Evolutionary conservation across 1,140 invertebrate species (phyloP).

Genomic region (Drosophila orosa): DNA sequence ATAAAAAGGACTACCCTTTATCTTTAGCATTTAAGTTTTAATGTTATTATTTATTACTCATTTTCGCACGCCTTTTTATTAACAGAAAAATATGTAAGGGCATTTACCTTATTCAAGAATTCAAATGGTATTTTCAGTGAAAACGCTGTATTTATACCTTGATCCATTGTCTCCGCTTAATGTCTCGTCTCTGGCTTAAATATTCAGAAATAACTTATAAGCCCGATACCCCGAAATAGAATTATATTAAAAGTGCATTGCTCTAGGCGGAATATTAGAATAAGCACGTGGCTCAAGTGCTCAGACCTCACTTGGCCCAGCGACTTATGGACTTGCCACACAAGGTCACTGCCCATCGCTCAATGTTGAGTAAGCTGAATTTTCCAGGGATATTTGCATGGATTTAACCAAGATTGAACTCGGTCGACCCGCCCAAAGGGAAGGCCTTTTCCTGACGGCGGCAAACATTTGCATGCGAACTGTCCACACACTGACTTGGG

Average conservation of each 20-base stretch:
- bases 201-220: conserved; percentile 25
- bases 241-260: conserved; percentile 27
- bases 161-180: background rate
- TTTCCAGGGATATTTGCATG: conserved; percentile 41
- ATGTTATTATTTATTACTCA: too few species aligned
- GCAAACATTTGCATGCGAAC: conserved; percentile 63
- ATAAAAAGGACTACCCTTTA: too few species aligned
- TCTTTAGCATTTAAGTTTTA: too few species aligned
- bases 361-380: conserved; percentile 23
- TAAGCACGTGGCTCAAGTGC: conserved; percentile 25
- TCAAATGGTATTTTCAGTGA: background rate
- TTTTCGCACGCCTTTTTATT: too few species aligned
- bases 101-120: background rate
- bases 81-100: background rate
- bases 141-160: background rate
- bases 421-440: conserved; percentile 15
- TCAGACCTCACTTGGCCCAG: conserved; percentile 39
- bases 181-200: background rate
- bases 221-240: conserved; percentile 24
- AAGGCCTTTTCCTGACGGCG: conserved; percentile 42
- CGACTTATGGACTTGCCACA: conserved; percentile 23
- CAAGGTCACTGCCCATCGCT: conserved; percentile 31
- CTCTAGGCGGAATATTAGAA: conserved; percentile 32
- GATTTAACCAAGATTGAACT: conserved; percentile 41
- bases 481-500: conserved; percentile 34